phyloP scores from a whole-genome alignment of 2,888 invertebrate species.

The Dioctria rufipes region DNA sequence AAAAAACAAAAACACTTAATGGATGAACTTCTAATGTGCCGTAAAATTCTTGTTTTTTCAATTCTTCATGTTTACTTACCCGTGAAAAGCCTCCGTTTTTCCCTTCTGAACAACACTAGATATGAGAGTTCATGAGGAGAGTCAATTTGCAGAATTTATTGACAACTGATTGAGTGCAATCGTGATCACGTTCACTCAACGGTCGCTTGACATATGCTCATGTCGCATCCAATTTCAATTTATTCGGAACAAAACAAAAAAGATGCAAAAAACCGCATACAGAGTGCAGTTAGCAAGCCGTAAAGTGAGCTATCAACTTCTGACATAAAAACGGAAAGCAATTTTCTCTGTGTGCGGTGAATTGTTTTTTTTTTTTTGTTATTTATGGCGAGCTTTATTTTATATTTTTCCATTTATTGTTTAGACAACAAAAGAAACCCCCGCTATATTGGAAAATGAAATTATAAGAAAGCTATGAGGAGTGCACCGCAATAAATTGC shows the following conservation, averaged over 20 bases:
- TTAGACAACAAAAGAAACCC: conserved; percentile 19
- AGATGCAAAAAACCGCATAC: conserved; percentile 4
- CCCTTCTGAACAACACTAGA: neutral
- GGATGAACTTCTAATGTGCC: neutral
- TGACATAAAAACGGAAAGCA: conserved; percentile 23
- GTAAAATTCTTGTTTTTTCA: no score
- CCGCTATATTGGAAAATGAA: neutral
- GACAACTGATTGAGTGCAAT: conserved; percentile 48
- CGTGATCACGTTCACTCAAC: conserved; percentile 34
- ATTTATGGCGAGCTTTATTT: conserved; percentile 27
- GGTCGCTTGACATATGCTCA: conserved; percentile 33
- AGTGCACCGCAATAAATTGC: neutral
- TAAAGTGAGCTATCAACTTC: conserved; percentile 36
- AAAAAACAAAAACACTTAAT: neutral
- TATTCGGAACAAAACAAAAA: conserved; percentile 31
- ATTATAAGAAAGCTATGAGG: conserved; percentile 32
- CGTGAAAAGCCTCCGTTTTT: conserved; percentile 7
- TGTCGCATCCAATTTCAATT: conserved; percentile 45
- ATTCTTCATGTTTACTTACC: neutral
- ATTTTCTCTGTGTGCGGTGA: conserved; percentile 24
- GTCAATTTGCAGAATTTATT: conserved; percentile 40
- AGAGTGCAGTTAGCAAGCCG: neutral
- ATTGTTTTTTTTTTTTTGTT: conserved; percentile 3
- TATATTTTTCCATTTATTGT: conserved; percentile 9
- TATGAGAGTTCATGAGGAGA: conserved; percentile 12